These are phyloP conservation scores for Heterodera carotae DNA, from an alignment of 1,140 invertebrate genomes.

Conservation along the genomic window DNA sequence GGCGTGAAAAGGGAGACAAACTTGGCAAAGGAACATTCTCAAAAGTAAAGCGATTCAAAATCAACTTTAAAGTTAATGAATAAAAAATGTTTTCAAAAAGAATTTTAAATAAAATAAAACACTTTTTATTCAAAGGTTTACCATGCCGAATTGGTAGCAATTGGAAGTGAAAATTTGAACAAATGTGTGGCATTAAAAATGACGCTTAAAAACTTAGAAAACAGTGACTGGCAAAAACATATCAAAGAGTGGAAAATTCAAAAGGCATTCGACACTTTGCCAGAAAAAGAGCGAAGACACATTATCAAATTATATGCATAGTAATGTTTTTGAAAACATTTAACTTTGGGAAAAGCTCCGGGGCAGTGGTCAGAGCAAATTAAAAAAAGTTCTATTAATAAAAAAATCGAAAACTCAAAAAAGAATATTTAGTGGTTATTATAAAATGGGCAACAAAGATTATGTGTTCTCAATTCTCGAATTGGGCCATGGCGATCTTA, in stretches of 20 bases:
- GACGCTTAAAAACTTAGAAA: neutral
- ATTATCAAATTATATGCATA: neutral
- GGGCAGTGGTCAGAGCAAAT: no score
- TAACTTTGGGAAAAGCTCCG: no score
- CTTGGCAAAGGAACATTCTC: neutral
- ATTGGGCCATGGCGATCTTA: neutral
- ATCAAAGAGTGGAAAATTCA: neutral
- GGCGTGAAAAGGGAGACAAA: neutral
- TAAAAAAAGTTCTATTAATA: no score
- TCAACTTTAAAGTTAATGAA: no score
- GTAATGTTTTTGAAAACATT: no score
- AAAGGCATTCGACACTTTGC: neutral
- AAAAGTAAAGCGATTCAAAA: neutral
- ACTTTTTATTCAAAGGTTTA: neutral
- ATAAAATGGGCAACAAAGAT: neutral
- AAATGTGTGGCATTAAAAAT: conserved; percentile 8
- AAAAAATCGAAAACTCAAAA: no score
- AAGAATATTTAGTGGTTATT: neutral
- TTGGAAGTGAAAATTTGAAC: neutral
- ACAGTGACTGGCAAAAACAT: neutral
- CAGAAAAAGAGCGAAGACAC: neutral
- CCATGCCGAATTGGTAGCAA: neutral
- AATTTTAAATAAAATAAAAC: neutral
- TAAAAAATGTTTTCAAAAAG: no score
- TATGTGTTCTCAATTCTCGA: conserved; percentile 1